Percentiles rank a stretch among this genome's conserved stretches.
Conservation (phyloP, 2,888 invertebrate genomes). For the Xylota segnis region DNA sequence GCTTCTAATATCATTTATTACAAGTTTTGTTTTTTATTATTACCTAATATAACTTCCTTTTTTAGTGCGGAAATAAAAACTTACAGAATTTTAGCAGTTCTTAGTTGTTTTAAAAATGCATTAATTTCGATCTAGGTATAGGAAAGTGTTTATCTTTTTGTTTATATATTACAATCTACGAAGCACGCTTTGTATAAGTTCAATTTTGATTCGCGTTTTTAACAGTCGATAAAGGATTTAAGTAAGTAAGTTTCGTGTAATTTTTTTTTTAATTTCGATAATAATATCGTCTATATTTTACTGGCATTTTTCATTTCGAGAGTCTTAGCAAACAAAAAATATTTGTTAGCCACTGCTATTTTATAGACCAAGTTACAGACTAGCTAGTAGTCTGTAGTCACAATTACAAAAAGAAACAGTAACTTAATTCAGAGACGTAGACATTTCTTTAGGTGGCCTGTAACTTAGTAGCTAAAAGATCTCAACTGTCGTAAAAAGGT, state of each 20-base stretch:
- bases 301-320: neutral
- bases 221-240: neutral
- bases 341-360: no score
- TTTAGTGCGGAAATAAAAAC: neutral
- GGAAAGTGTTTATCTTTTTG: slow-evolving; percentile 1
- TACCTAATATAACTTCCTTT: slow-evolving; percentile 1
- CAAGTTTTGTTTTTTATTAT: slow-evolving; percentile 1
- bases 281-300: no score
- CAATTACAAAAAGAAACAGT: no score
- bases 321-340: no score
- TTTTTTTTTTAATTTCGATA: neutral
- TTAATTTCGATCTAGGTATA: slow-evolving; percentile 45
- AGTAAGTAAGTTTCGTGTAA: neutral
- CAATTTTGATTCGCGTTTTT: slow-evolving; percentile 33
- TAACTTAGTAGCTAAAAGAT: no score
- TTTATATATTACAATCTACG: slow-evolving; percentile 21
- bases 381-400: no score
- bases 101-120: slow-evolving; percentile 16
- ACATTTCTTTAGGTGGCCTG: no score
- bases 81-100: slow-evolving; percentile 7
- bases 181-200: slow-evolving; percentile 48
- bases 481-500: no score
- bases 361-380: no score
- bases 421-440: no score
- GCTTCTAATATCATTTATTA: slow-evolving; percentile 19